Evolutionary conservation across 64 coral and sea anemone species (phyloP).

Genomic region (Catalaphyllia jardinei): DNA sequence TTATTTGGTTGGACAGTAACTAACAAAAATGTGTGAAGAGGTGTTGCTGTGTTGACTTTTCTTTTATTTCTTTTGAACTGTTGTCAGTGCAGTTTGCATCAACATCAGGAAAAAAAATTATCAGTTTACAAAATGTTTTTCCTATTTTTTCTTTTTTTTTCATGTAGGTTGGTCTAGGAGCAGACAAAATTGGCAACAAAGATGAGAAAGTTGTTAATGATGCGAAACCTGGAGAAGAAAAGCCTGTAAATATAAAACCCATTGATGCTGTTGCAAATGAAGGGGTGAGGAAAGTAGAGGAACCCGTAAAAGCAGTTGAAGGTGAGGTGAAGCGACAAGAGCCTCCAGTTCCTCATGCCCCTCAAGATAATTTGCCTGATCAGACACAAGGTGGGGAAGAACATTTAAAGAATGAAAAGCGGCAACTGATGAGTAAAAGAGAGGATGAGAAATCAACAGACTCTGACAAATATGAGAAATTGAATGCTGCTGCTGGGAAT

Average conservation of each 20-base stretch:
- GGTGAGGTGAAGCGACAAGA: conserved; percentile 57
- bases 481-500: neutral
- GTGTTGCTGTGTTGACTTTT: too few species aligned
- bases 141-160: neutral
- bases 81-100: too few species aligned
- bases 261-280: conserved; percentile 3
- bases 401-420: conserved; percentile 53
- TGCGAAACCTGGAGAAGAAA: neutral
- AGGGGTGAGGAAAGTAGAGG: neutral
- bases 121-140: too few species aligned
- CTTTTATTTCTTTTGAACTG: too few species aligned
- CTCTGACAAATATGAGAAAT: neutral
- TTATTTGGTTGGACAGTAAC: too few species aligned
- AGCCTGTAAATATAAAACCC: neutral
- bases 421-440: conserved; percentile 62
- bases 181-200: neutral
- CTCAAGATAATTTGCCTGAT: conserved; percentile 36
- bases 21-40: too few species aligned
- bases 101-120: too few species aligned
- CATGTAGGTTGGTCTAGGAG: conserved; percentile 4
- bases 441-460: conserved; percentile 6
- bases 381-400: conserved; percentile 4
- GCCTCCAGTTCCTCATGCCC: conserved; percentile 76
- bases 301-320: neutral
- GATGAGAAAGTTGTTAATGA: conserved; percentile 3